Evolutionary conservation across 1,140 invertebrate species (phyloP), one percentile per base, ranked within the genome.

Genomic region (Schmidtea mediterranea): DNA sequence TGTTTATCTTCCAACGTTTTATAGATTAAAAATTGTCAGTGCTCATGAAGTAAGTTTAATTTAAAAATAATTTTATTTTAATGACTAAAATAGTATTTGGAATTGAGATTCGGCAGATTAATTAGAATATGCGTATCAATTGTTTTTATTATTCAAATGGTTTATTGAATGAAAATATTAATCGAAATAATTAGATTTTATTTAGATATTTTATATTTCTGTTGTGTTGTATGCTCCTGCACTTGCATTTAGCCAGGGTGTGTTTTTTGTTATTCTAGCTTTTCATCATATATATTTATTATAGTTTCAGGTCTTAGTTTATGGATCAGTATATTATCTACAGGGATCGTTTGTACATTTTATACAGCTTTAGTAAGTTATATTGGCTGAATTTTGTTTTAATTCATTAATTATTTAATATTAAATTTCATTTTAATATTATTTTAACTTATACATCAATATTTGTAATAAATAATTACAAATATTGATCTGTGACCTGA

Each of bases 321-420:
- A 62, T 63, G 74, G 48, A 62, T 70, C 46, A 76, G 80, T 6
- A 80, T 89, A 50, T 57, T 84, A 40, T 69, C 75, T 10, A 75
- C 87, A 19, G 80, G 83, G 51, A 61, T 75, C 1, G 76, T 79
- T 2, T 82, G 79, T 57, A 78, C 77, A 2, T 77, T 82, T 58
- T 83, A 83, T 57, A 79, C 78, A 0, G 75, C 76, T 6, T 69
- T 80, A 57, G 78, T 80, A 70, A 72, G 74, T 74, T 13, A 15
- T 22, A 46, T 37, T 24, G 19, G 12, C 22, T 32, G 18, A 18
- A 51, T 32, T 48, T 12, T 24, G 23, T n/a, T 51, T 26, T 21
- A 3, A 2, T n/a, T n/a, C n/a, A n/a, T n/a, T n/a, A n/a, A n/a
- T n/a, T n/a, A n/a, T n/a, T n/a, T n/a, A n/a, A n/a, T n/a, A n/a